Base-by-base conservation (phyloP, 2,888 invertebrate genomes). In the Masnerella sp. region DNA sequence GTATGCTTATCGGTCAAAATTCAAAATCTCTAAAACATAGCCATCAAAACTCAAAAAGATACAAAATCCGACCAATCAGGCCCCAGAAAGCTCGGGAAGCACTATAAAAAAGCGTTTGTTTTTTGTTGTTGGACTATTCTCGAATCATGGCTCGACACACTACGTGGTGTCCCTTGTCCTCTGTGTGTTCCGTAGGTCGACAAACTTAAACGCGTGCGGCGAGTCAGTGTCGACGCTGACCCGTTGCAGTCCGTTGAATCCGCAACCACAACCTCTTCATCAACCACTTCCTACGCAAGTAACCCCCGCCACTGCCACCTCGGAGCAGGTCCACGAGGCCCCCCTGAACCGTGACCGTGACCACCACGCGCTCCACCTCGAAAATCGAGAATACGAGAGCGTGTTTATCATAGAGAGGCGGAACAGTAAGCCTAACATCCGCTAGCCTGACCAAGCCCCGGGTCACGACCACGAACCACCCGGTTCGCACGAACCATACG, bases 341-440 rank as follows among this genome's bases (percentile, higher is more conserved):
- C 86, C 85, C 84, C 83, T 84, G 85, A 87, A 84, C 80, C 87
- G 86, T 87, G 86, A 86, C 81, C 86, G 86, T 86, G 87, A 87
- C 82, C 87, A 87, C 82, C 87, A 87, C 82, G 84, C 87, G 77
- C 86, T 85, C 74, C 87, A 87, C 82, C 86, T 85, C 83, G 86
- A 87, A 83, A 87, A 91, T 89, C 91, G 91, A 90, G 92, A 92
- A 91, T 92, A 91, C 90, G 91, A 92, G 90, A 92, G 92, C 89
- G 92, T 92, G 88, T 92, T 92, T 91, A 92, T 92, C 90, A 92
- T 92, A 83, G 87, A 87, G 84, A 87, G 87, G 87, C 87, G 87
- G 86, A 87, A 87, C 87, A 87, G 87, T 86, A 87, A 87, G 87
- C 87, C 87, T 80, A 87, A 87, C 78, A 85, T 87, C 84, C 87